Conservation (phyloP, 1,140 invertebrate genomes). For the Camponotus pennsylvanicus region DNA sequence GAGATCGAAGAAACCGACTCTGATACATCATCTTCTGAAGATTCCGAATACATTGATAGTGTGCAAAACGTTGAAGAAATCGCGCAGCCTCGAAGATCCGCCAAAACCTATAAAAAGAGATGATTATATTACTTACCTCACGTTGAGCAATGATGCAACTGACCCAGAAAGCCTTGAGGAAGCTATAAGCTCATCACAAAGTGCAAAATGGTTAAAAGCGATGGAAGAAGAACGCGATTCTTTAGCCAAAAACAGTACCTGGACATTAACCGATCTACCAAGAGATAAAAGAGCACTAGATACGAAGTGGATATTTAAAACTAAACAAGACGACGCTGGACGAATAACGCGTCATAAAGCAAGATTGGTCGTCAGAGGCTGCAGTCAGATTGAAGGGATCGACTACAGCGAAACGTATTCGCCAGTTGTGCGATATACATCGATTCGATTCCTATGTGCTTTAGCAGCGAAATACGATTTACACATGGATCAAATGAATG, state of each 20-base stretch:
- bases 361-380: background rate
- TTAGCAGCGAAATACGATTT: background rate
- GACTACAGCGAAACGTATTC: background rate
- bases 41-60: no score
- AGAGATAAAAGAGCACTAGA: background rate
- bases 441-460: background rate
- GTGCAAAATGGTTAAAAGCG: background rate
- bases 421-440: background rate
- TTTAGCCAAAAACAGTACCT: background rate
- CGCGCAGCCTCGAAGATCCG: no score
- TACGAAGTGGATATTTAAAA: background rate
- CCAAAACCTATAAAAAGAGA: no score
- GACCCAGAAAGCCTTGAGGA: background rate
- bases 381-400: background rate
- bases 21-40: no score
- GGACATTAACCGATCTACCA: background rate
- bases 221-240: background rate
- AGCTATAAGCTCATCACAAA: background rate
- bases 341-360: background rate
- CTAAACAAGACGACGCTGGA: background rate
- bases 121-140: no score
- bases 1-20: no score
- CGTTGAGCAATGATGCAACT: no score
- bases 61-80: no score
- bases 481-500: background rate